These are phyloP conservation scores for Acrocyrtus sp. DNA, from an alignment of 2,888 invertebrate species.

Conservation along the genomic window DNA sequence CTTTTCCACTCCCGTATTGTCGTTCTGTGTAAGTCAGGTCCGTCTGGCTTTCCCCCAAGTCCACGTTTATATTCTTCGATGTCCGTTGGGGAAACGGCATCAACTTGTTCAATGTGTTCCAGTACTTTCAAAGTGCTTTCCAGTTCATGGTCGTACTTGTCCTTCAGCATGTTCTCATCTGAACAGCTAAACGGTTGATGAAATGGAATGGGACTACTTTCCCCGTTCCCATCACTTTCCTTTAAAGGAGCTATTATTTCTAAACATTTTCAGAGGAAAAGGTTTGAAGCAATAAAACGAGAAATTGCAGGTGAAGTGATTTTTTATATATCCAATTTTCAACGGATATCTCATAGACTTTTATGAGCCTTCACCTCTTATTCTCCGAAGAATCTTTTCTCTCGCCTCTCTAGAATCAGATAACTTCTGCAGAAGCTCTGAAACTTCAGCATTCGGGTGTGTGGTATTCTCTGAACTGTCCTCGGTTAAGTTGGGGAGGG, in stretches of 20 bases:
- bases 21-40: constrained; percentile 25
- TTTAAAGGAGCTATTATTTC: constrained; percentile 7
- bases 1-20: constrained; percentile 37
- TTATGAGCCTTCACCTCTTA: constrained; percentile 24
- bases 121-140: constrained; percentile 17
- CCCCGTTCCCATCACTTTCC: constrained; percentile 5
- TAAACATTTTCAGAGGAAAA: constrained; percentile 19
- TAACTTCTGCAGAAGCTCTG: too few relatives aligned
- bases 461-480: too few relatives aligned
- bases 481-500: constrained; percentile 23
- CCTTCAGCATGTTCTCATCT: background rate
- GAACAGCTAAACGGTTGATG: background rate
- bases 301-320: constrained; percentile 13
- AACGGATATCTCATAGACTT: background rate
- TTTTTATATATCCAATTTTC: constrained; percentile 4
- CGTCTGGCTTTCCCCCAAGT: constrained; percentile 40
- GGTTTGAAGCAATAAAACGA: constrained; percentile 11
- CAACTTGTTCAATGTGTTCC: constrained; percentile 22
- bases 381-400: constrained; percentile 6
- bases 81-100: constrained; percentile 30
- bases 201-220: background rate
- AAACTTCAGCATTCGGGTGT: too few relatives aligned
- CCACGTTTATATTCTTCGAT: constrained; percentile 28
- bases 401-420: too few relatives aligned
- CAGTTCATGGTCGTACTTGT: constrained; percentile 36